Evolutionary conservation across 2,797 vertebrate species (phyloP), one percentile per base, ranked within the genome.

Genomic region (Epinephelus coioides): DNA sequence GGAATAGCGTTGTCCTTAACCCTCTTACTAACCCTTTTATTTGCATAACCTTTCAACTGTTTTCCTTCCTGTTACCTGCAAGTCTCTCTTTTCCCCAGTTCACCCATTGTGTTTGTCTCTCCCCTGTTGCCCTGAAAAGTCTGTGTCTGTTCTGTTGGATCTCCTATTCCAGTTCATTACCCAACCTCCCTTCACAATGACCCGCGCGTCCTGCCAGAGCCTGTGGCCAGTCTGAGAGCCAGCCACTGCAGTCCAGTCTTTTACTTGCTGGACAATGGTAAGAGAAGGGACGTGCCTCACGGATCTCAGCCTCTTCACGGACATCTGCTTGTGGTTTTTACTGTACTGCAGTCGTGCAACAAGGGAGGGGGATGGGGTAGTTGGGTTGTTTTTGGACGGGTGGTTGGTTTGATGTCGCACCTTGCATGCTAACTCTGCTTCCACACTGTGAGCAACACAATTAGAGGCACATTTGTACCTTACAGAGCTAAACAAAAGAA

Each of bases 221-320:
- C 95, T 38, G 92, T 95, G 91, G 94, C 94, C 92, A 94, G 93
- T 90, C 93, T 96, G 89, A 94, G 95, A 88, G 90, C 95, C 92
- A 94, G 94, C 89, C 95, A 96, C 94, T 95, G 94, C 96, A 96
- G 95, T 93, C 95, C 96, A 84, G 96, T 96, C 86, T 96, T 95
- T 96, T 95, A 96, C 94, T 94, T 96, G 81, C 91, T 96, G 95
- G 96, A 96, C 91, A 96, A 96, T 94, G 96, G 96, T 96, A 96
- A 96, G 96, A 93, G 62, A 88, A 88, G 84, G 83, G 83, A 73
- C 9, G 40, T 76, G 66, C 75, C 61, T 70, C 53, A 8, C n/a
- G 9, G 81, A 82, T 76, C 68, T 71, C 66, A 79, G 83, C 88
- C 86, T 89, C 82, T 77, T 78, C 75, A 44, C 74, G 77, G 85